Conservation (phyloP, 1,140 invertebrate genomes). For the Leptinotarsa lineolata region DNA sequence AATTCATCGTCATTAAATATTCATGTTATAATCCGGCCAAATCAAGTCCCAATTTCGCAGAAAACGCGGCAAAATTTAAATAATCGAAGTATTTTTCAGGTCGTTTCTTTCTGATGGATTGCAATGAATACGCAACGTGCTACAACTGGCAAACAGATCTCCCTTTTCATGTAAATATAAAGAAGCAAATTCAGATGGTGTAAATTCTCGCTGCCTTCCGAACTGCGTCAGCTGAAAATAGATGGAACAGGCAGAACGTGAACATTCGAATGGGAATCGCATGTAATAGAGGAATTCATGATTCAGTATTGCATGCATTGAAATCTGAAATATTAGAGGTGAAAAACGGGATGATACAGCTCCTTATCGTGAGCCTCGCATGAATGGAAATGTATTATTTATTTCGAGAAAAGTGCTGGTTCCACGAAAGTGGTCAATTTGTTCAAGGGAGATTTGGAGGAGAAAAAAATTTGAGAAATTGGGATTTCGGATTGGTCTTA, state of each 20-base stretch:
- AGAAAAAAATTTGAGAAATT: conserved; percentile 1
- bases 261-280: conserved; percentile 26
- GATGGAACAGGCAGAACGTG: conserved; percentile 19
- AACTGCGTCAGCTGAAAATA: conserved; percentile 31
- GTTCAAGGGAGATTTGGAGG: background rate
- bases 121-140: conserved; percentile 50
- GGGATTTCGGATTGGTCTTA: background rate
- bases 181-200: conserved; percentile 15
- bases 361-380: background rate
- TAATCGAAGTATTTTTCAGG: conserved; percentile 49
- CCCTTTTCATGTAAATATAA: conserved; percentile 31
- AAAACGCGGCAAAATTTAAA: conserved; percentile 34
- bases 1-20: background rate
- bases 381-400: conserved; percentile 21
- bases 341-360: conserved; percentile 16
- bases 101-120: conserved; percentile 49
- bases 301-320: conserved; percentile 28
- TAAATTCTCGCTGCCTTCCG: conserved; percentile 14
- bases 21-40: background rate
- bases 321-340: conserved; percentile 26
- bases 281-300: conserved; percentile 22
- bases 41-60: background rate
- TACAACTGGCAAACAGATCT: conserved; percentile 40
- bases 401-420: conserved; percentile 11
- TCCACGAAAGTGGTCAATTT: conserved; percentile 7